Evolutionary conservation across 2,113 vertebrate genomes (phyloP).

Genomic region (Mesoclemmys tuberculata): DNA sequence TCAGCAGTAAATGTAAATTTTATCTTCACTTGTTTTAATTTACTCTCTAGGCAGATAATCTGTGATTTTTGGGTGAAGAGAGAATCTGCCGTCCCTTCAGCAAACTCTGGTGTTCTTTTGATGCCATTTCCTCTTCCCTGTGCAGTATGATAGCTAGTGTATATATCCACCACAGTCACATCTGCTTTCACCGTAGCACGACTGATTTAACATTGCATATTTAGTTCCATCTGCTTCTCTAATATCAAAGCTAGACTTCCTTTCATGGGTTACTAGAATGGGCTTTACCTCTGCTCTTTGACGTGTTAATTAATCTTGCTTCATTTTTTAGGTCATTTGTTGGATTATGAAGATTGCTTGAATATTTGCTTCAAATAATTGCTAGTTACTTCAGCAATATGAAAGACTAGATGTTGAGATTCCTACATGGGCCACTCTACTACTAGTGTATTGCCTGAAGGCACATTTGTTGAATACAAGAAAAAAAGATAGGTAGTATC

Average conservation of each 20-base stretch:
- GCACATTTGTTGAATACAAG: neutral
- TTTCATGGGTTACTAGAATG: neutral
- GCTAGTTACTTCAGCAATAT: neutral
- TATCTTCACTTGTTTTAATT: no score
- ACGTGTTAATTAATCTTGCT: neutral
- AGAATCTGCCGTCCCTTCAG: neutral
- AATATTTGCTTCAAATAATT: neutral
- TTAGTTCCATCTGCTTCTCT: neutral
- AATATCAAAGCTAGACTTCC: neutral
- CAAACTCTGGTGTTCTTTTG: neutral
- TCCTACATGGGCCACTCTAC: slow-evolving; percentile 21
- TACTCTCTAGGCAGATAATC: neutral
- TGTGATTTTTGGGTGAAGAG: neutral
- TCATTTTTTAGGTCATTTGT: neutral
- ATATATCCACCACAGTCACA: neutral
- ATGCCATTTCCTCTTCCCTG: neutral
- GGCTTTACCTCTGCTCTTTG: neutral
- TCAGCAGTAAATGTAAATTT: neutral
- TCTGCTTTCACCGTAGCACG: neutral
- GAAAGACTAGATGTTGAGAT: neutral
- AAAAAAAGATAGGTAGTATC: neutral
- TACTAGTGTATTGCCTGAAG: neutral
- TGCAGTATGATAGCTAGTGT: neutral
- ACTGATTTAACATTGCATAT: neutral
- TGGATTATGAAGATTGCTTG: neutral